Evolutionary conservation across 2,113 vertebrate genomes (phyloP).

Genomic region (Ammodytes dubius): DNA sequence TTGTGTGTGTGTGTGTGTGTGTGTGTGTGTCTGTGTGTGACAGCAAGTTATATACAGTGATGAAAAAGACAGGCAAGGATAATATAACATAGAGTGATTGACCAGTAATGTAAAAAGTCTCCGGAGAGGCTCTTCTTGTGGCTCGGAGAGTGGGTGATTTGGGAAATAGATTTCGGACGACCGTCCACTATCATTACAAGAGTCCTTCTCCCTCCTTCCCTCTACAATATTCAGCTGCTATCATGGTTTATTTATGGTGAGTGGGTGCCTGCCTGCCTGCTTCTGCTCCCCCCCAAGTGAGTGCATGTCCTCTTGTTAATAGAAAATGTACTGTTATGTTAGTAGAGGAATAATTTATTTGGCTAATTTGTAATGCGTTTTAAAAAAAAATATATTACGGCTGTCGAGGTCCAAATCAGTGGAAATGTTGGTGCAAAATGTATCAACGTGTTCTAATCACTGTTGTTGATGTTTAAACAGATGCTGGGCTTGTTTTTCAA

Average conservation of each 20-base stretch:
- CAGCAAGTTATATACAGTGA: slow-evolving; percentile 67
- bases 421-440: slow-evolving; percentile 39
- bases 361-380: slow-evolving; percentile 3
- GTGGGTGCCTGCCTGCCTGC: slow-evolving; percentile 16
- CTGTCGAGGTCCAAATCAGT: slow-evolving; percentile 41
- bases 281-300: slow-evolving; percentile 29
- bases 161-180: slow-evolving; percentile 59
- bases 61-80: slow-evolving; percentile 57
- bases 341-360: slow-evolving; percentile 16
- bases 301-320: slow-evolving; percentile 36
- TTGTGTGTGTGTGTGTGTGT: slow-evolving; percentile 30
- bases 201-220: slow-evolving; percentile 32
- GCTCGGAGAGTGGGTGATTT: slow-evolving; percentile 58
- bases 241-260: slow-evolving; percentile 55
- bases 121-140: slow-evolving; percentile 53
- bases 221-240: slow-evolving; percentile 35
- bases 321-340: slow-evolving; percentile 45
- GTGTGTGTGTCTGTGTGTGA: slow-evolving; percentile 69
- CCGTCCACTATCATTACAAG: slow-evolving; percentile 51
- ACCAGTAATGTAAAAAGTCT: slow-evolving; percentile 74
- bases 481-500: slow-evolving; percentile 32
- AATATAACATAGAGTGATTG: slow-evolving; percentile 66
- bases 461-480: slow-evolving; percentile 56
- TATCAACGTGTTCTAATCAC: slow-evolving; percentile 48
- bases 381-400: slow-evolving; percentile 9